Base-by-base conservation (phyloP, 2,888 invertebrate genomes). In the Mimumesa dahlbomi region DNA sequence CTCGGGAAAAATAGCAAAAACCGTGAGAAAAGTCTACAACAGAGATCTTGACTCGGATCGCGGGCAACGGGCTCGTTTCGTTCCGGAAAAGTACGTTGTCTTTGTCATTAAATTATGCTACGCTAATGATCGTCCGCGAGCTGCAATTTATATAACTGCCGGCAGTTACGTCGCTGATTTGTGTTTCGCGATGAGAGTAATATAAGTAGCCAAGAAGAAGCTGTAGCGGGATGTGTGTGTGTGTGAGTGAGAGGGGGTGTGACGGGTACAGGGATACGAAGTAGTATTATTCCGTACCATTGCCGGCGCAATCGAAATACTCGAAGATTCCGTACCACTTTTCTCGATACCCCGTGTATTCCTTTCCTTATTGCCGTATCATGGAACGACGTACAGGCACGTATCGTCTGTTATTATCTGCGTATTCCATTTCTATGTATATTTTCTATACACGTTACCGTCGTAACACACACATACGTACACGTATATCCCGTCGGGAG, bases 51-150 rank as follows among this genome's bases (percentile, higher is more conserved):
- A n/a, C n/a, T n/a, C n/a, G n/a, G n/a, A n/a, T n/a, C n/a, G 18
- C 18, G 6, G 16, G 7, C 25, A 7, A 34, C 16, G 9, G 34
- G 14, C 22, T 16, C 56, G 22, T 50, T 45, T 19, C 42, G 40
- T 50, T 56, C 16, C 40, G 34, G 69, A 63, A 63, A 58, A 58
- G 34, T 49, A 29, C 49, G 58, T 70, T 70, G 70, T 63, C 61
- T 56, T 42, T 63, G 63, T 64, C 70, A 54, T 54, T 58, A 69
- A 70, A 72, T 70, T 69, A 69, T 56, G 54, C 25, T 42, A 45
- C 58, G 58, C 53, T 72, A 72, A 72, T 45, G 70, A 70, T 54
- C 63, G 49, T 11, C 58, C 34, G 19, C 7, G 21, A 29, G 14
- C 43, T 36, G 68, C 53, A 58, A 69, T 69, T 58, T 53, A 43